A percentile compares a stretch with the other conserved stretches of the same genome.
These are phyloP conservation scores for Barnardius zonarius DNA, from an alignment of 2,113 vertebrate genomes.

Conservation along the genomic window DNA sequence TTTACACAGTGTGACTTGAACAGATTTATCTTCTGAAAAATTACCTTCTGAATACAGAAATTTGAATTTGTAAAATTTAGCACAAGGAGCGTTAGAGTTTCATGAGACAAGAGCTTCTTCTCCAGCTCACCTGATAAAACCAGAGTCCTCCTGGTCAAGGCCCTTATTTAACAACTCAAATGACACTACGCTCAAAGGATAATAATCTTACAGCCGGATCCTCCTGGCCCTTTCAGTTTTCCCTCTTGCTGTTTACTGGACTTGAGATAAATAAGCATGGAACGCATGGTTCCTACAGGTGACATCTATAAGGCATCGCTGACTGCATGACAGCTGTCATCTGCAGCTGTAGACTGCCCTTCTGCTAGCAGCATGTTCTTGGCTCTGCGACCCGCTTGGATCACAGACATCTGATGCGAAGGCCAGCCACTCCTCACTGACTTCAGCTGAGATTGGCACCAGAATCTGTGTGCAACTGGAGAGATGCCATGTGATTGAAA, in stretches of 20 bases:
- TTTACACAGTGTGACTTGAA: constrained; percentile 54
- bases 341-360: constrained; percentile 59
- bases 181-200: constrained; percentile 39
- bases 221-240: constrained; percentile 21
- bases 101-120: constrained; percentile 21
- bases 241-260: not conserved
- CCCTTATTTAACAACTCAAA: constrained; percentile 45
- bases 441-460: constrained; percentile 61
- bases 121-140: not conserved
- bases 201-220: not conserved
- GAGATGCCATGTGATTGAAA: not conserved
- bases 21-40: constrained; percentile 52
- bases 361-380: constrained; percentile 67
- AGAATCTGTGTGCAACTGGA: constrained; percentile 24
- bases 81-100: constrained; percentile 13
- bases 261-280: constrained; percentile 47
- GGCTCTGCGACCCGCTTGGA: constrained; percentile 65
- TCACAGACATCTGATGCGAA: constrained; percentile 56
- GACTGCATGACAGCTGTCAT: constrained; percentile 55
- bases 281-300: constrained; percentile 49
- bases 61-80: constrained; percentile 25
- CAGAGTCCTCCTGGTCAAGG: constrained; percentile 13
- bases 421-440: constrained; percentile 46
- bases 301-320: constrained; percentile 5
- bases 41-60: constrained; percentile 37